A percentile compares a stretch with the other conserved stretches of the same genome.
Evolutionary conservation across 2,797 vertebrate species (phyloP).

Genomic region (Acridotheres tristis): DNA sequence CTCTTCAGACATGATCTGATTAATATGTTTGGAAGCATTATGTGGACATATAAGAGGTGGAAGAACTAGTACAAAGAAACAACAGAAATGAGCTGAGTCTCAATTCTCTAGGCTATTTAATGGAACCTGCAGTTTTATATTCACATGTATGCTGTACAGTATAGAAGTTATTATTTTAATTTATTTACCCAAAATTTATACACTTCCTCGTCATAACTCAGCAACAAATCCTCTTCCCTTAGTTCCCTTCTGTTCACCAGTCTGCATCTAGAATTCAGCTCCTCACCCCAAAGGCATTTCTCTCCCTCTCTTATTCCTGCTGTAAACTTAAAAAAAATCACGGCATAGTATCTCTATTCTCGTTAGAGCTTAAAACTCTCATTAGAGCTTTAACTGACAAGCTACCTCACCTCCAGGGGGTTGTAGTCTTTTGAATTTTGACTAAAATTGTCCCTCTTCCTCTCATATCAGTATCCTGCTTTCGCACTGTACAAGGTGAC

Average conservation of each 20-base stretch:
- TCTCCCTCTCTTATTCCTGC: not conserved
- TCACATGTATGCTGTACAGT: not conserved
- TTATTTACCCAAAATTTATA: not conserved
- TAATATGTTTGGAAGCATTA: not conserved
- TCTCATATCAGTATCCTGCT: not conserved
- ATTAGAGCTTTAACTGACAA: not conserved
- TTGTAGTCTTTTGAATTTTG: not conserved
- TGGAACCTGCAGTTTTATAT: not conserved
- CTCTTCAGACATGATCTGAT: conserved; percentile 31
- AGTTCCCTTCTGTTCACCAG: not conserved
- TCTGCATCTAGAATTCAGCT: not conserved
- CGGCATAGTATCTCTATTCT: not conserved
- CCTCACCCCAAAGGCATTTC: not conserved
- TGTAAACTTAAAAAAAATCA: not conserved
- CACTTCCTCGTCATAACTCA: not conserved
- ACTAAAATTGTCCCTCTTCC: not conserved
- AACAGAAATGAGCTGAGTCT: not conserved
- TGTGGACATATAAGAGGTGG: not conserved
- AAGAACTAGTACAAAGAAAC: not conserved
- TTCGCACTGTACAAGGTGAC: not conserved
- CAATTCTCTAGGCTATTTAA: not conserved
- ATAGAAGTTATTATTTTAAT: not conserved
- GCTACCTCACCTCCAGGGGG: not conserved
- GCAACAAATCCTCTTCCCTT: not conserved
- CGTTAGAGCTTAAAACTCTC: not conserved